phyloP scores from a whole-genome alignment of 2,797 vertebrate genomes.

The Myotis myotis region DNA sequence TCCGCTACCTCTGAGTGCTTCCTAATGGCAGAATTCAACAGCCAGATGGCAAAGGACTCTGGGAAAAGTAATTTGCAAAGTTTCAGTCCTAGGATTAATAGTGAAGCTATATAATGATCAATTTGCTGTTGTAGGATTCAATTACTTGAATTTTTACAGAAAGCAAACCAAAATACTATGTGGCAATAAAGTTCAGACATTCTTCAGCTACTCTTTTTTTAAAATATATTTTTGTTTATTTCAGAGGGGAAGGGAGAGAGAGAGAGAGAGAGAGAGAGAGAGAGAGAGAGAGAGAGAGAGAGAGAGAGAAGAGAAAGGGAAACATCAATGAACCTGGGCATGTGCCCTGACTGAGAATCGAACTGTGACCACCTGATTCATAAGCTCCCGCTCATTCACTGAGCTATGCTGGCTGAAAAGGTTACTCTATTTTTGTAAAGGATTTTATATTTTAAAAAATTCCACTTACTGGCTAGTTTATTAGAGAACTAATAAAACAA shows the following conservation, averaged over 20 bases:
- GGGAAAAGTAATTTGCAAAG: background rate
- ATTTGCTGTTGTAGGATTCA: background rate
- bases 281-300: too few species aligned
- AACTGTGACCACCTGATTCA: too few species aligned
- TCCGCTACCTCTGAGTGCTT: background rate
- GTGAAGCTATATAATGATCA: background rate
- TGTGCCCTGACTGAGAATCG: too few species aligned
- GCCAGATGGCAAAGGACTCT: background rate
- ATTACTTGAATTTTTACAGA: slow-evolving; percentile 2
- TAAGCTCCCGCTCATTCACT: too few species aligned
- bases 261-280: too few species aligned
- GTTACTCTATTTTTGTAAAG: background rate
- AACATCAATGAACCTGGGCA: too few species aligned
- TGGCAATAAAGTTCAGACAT: background rate
- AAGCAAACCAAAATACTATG: background rate
- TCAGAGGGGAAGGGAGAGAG: too few species aligned
- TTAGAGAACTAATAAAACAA: background rate
- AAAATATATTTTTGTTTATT: too few species aligned
- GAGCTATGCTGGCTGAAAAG: background rate
- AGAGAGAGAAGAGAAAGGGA: too few species aligned
- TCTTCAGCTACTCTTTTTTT: background rate
- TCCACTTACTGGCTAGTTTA: background rate
- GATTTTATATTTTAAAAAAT: background rate
- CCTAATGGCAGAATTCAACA: background rate
- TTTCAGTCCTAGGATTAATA: background rate